Conservation (phyloP, 2,113 vertebrate species). For the Urocitellus parryii region DNA sequence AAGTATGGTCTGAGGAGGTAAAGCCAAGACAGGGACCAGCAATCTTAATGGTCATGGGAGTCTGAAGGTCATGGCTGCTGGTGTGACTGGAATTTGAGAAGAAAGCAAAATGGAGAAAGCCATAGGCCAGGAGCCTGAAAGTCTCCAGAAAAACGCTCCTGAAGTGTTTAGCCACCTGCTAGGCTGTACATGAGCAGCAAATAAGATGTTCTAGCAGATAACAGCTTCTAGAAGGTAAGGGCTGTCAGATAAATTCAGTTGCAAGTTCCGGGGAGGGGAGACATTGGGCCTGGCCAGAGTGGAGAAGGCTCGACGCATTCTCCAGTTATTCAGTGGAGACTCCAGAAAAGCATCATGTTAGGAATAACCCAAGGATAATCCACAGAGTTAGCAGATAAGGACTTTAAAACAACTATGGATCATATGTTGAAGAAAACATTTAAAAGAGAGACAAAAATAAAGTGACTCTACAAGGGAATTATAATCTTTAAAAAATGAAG, state of each 20-base stretch:
- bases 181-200: too few species aligned
- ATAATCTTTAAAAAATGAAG: not conserved
- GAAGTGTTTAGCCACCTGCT: too few species aligned
- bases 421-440: too few species aligned
- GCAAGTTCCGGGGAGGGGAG: not conserved
- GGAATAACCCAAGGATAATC: not conserved
- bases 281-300: not conserved
- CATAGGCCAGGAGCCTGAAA: not conserved
- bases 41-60: not conserved
- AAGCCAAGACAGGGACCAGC: not conserved
- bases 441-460: not conserved
- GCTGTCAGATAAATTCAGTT: not conserved
- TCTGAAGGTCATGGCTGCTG: not conserved
- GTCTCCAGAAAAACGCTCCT: too few species aligned
- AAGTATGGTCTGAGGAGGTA: not conserved
- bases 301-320: not conserved
- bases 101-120: not conserved
- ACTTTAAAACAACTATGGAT: too few species aligned
- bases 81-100: not conserved
- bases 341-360: not conserved
- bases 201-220: not conserved
- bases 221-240: too few species aligned
- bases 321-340: not conserved
- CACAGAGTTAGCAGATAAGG: not conserved
- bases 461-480: not conserved